Percentiles rank a stretch among this genome's conserved stretches.
Evolutionary conservation across 2,888 invertebrate genomes (phyloP).

Genomic region (Mythimna lalbum): DNA sequence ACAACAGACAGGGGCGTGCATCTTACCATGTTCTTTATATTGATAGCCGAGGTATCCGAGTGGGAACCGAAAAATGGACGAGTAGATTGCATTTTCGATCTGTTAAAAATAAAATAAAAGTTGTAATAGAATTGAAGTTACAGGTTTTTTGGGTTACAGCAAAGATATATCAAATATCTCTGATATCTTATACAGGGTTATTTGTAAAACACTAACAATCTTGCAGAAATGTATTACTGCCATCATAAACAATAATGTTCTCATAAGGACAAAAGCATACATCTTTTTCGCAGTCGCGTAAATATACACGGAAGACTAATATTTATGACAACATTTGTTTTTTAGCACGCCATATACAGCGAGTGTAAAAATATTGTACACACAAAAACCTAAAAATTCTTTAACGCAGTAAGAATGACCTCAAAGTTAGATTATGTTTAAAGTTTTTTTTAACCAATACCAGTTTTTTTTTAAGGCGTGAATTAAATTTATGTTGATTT

Average conservation of each 20-base stretch:
- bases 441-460: constrained; percentile 6
- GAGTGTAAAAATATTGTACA: constrained; percentile 22
- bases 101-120: constrained; percentile 66
- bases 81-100: constrained; percentile 75
- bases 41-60: constrained; percentile 92
- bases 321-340: constrained; percentile 2
- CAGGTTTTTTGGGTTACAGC: too few relatives aligned
- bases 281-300: background rate
- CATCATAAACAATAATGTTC: too few relatives aligned
- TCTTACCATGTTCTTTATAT: constrained; percentile 90
- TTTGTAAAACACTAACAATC: too few relatives aligned
- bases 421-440: background rate
- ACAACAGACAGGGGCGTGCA: constrained; percentile 39
- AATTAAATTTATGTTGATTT: constrained; percentile 27
- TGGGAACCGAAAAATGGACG: constrained; percentile 89
- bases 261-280: too few relatives aligned
- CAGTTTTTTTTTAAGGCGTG: constrained; percentile 20
- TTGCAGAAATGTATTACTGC: too few relatives aligned
- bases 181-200: too few relatives aligned
- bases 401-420: constrained; percentile 2
- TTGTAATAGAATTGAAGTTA: background rate
- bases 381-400: background rate
- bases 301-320: background rate
- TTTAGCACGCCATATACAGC: constrained; percentile 1
- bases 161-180: too few relatives aligned